A percentile compares a stretch with the other conserved stretches of the same genome.
These are phyloP conservation scores for Lamproptera curius DNA, from an alignment of 2,888 invertebrate genomes.

Conservation along the genomic window DNA sequence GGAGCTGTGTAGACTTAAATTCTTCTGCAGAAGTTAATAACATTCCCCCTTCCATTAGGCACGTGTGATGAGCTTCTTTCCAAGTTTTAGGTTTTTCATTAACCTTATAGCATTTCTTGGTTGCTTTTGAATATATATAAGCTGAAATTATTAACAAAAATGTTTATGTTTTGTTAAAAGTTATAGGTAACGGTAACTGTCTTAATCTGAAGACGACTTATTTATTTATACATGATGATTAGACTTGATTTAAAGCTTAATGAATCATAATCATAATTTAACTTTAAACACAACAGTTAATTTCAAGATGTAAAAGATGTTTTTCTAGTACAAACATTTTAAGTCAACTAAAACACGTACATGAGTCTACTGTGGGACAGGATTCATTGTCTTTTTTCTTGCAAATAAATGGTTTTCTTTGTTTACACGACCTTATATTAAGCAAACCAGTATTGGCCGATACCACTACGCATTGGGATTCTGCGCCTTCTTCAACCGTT, in stretches of 20 bases:
- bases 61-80: slow-evolving; percentile 30
- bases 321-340: no score
- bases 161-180: no score
- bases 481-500: neutral
- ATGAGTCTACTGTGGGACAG: slow-evolving; percentile 29
- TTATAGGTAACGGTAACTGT: no score
- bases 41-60: slow-evolving; percentile 32
- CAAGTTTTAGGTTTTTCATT: slow-evolving; percentile 26
- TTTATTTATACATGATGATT: no score
- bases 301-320: no score
- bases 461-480: slow-evolving; percentile 15
- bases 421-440: slow-evolving; percentile 13
- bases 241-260: no score
- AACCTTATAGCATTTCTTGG: slow-evolving; percentile 32
- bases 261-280: no score
- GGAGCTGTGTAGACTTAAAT: slow-evolving; percentile 16
- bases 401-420: slow-evolving; percentile 28
- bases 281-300: no score
- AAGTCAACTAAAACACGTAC: no score
- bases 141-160: no score
- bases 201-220: no score
- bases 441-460: slow-evolving; percentile 25
- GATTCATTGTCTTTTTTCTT: slow-evolving; percentile 28
- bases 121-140: slow-evolving; percentile 27
- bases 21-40: slow-evolving; percentile 22